Percentiles rank a stretch among this genome's conserved stretches.
Evolutionary conservation across 2,113 vertebrate species (phyloP).

Genomic region (Platysternon megacephalum): DNA sequence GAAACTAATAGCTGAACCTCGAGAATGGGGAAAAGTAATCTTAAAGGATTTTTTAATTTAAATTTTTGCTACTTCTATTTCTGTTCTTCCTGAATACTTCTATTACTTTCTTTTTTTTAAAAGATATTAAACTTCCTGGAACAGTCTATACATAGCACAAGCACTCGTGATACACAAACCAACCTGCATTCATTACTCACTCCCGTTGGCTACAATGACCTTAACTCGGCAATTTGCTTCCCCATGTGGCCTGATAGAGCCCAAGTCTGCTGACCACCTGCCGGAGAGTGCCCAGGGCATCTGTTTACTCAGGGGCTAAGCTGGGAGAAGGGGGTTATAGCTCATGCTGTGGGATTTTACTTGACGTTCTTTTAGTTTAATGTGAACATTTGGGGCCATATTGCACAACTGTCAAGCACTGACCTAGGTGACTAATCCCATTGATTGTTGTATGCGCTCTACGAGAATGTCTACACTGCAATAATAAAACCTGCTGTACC

Average conservation of each 20-base stretch:
- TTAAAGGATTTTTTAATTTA: background rate
- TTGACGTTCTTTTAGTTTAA: background rate
- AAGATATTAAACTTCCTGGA: background rate
- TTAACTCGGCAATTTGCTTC: background rate
- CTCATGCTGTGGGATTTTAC: background rate
- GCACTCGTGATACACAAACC: background rate
- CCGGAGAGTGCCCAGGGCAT: fast-evolving
- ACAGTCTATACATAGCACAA: background rate
- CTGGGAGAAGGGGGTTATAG: background rate
- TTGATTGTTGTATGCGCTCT: background rate
- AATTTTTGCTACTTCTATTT: background rate
- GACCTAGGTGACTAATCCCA: background rate
- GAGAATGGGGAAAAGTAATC: background rate
- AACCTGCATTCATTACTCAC: background rate
- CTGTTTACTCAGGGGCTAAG: background rate
- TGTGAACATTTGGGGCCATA: background rate
- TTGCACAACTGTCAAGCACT: background rate
- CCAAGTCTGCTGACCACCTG: background rate
- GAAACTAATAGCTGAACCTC: background rate
- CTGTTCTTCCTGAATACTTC: background rate
- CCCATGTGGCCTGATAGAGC: background rate
- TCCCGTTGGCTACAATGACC: background rate
- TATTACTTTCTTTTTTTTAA: background rate
- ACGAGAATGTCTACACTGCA: background rate
- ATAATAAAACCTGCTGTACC: background rate